Conservation (phyloP, 2,797 vertebrate genomes). For the Acestrorhynchus altus region DNA sequence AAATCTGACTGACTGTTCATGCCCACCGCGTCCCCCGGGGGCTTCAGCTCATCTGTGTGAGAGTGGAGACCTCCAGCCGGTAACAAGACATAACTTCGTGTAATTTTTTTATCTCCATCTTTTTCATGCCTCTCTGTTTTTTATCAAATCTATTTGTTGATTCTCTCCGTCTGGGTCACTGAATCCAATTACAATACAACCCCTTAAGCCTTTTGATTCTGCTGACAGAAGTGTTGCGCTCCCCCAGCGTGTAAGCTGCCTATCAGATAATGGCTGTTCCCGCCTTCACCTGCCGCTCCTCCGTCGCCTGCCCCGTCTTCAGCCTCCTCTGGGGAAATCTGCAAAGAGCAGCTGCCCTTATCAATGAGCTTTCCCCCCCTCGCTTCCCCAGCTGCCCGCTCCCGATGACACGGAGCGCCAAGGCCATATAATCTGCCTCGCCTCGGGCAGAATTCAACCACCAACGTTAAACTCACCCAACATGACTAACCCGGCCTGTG, state of each 20-base stretch:
- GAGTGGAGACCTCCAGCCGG: neutral
- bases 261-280: conserved; percentile 77
- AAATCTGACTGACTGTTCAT: too few species aligned
- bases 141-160: conserved; percentile 72
- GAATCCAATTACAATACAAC: conserved; percentile 73
- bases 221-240: conserved; percentile 70
- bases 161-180: conserved; percentile 68
- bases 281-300: conserved; percentile 72
- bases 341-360: conserved; percentile 79
- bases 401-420: conserved; percentile 76
- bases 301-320: conserved; percentile 61
- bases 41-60: too few species aligned
- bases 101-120: conserved; percentile 16
- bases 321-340: conserved; percentile 84
- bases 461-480: conserved; percentile 38
- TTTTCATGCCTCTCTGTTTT: conserved; percentile 49
- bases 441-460: conserved; percentile 81
- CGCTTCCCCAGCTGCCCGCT: conserved; percentile 65
- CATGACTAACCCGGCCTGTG: neutral
- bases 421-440: conserved; percentile 76
- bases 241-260: conserved; percentile 75
- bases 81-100: neutral
- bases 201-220: conserved; percentile 73
- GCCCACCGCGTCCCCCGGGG: too few species aligned
- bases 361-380: conserved; percentile 72